Conservation (phyloP, 92 coral and sea anemone genomes). For the Zoanthus sansibaricus region DNA sequence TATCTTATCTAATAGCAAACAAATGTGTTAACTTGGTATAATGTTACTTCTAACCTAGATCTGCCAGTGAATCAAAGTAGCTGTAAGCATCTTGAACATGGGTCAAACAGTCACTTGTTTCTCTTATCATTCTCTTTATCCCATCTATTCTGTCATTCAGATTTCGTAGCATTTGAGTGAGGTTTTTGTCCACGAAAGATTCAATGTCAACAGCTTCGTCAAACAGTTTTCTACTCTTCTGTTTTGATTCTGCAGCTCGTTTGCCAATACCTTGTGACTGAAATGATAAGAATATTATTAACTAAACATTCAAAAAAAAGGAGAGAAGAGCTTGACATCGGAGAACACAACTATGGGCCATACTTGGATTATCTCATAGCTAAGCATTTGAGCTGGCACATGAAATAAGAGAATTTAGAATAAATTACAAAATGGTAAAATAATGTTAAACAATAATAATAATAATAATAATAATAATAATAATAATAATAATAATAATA, state of each 20-base stretch:
- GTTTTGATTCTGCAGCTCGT: slow-evolving; percentile 62
- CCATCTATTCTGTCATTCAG: slow-evolving; percentile 65
- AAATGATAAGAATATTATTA: background rate
- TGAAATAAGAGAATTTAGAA: too few relatives aligned
- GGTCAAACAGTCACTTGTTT: slow-evolving; percentile 59
- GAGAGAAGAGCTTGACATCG: too few relatives aligned
- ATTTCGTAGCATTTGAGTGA: slow-evolving; percentile 56
- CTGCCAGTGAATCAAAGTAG: slow-evolving; percentile 56
- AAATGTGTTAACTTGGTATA: too few relatives aligned
- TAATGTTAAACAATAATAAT: too few relatives aligned
- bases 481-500: background rate
- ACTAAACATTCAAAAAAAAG: too few relatives aligned
- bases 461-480: too few relatives aligned
- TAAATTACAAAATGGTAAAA: too few relatives aligned
- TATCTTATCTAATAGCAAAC: too few relatives aligned
- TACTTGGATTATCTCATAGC: too few relatives aligned
- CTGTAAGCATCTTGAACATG: slow-evolving; percentile 50
- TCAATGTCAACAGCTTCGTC: slow-evolving; percentile 55
- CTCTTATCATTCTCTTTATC: slow-evolving; percentile 66
- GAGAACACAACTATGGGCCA: too few relatives aligned
- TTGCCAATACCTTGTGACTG: slow-evolving; percentile 68
- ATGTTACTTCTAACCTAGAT: slow-evolving; percentile 60
- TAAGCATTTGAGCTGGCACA: too few relatives aligned
- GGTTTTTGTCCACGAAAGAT: slow-evolving; percentile 69
- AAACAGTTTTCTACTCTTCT: slow-evolving; percentile 46